phyloP scores from a whole-genome alignment of 2,797 vertebrate genomes.

The Cuculus canorus region DNA sequence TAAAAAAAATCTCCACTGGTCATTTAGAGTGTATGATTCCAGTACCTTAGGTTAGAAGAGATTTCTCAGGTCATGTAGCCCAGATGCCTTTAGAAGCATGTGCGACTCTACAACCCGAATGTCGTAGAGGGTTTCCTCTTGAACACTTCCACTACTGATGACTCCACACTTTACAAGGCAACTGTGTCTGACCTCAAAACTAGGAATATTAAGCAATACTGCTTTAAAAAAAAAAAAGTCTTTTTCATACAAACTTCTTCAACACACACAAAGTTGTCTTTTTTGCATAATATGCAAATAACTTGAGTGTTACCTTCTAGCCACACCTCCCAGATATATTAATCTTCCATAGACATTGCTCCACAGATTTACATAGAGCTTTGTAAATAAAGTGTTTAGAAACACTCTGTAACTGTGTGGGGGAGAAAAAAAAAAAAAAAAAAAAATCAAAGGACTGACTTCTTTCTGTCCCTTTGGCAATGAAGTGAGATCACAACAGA shows the following conservation, averaged over 20 bases:
- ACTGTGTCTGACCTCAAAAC: neutral
- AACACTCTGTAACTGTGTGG: fast-evolving
- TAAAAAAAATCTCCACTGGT: neutral
- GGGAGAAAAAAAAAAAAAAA: no score
- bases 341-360: neutral
- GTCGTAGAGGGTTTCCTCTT: neutral
- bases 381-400: neutral
- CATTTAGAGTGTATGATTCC: neutral
- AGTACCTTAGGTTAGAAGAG: neutral
- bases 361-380: neutral
- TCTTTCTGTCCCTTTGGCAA: neutral
- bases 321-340: neutral
- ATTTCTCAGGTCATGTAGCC: neutral
- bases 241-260: neutral
- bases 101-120: fast-evolving
- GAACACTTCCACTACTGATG: neutral
- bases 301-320: neutral
- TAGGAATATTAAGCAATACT: neutral
- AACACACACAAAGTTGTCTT: neutral
- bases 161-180: neutral
- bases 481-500: neutral
- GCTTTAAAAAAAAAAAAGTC: neutral
- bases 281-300: neutral
- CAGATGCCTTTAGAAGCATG: neutral
- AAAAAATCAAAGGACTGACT: neutral